Evolutionary conservation across 2,113 vertebrate genomes (phyloP), one percentile per base, ranked within the genome.

Genomic region (Macrotus californicus): DNA sequence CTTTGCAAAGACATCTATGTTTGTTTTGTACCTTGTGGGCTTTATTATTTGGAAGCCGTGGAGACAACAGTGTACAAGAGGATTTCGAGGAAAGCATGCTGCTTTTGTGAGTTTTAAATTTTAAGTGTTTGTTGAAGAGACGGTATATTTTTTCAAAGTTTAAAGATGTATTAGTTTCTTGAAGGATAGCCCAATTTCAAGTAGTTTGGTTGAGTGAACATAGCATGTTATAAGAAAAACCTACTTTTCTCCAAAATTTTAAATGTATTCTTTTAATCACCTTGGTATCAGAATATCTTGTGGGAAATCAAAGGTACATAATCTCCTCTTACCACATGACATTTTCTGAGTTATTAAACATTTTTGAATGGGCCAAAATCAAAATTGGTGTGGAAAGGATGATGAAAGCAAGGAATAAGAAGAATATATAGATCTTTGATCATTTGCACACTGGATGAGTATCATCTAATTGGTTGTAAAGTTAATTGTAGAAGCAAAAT

Each of bases 1-100:
- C 0, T 99, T 99, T 98, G 99, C 99, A 96, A 99, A 99, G 98
- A 99, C 99, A 10, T 99, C 99, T 89, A 99, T 99, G 99, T 99
- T 99, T 96, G 98, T 99, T 75, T 98, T 99, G 1, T 99, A 99
- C 94, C 97, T 99, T 97, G 98, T 99, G 98, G 99, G 99, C 66
- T 99, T 99, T 98, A 98, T 99, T 98, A 98, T 99, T 97, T 99
- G 99, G 99, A 99, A 99, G 97, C 99, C 99, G 0, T 99, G 99
- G 99, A 99, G 99, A 97, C 99, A 99, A 46, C 99, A 99, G 94
- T 99, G 99, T 94, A 99, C 98, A 1, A 98, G 98, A 94, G 97
- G 98, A 16, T 98, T 99, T 97, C 99, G 98, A 84, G 98, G 98
- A 93, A 98, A 98, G 52, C 99, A 98, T 96, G 97, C 98, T 87